Base-by-base conservation (phyloP, 2,888 invertebrate genomes). In the Meteorus colon region DNA sequence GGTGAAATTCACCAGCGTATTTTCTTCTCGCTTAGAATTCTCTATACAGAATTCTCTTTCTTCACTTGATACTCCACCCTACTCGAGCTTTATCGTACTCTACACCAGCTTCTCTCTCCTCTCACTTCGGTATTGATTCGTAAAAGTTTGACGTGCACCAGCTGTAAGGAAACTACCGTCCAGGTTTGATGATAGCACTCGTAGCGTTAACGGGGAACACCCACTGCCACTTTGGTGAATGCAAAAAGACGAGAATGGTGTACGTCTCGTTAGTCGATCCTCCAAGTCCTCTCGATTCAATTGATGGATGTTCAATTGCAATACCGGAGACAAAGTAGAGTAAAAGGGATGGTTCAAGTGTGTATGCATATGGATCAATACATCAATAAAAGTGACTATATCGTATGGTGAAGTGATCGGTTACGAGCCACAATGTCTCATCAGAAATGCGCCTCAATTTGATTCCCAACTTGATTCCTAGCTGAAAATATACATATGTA, bases 201-300 rank as follows among this genome's bases (percentile, higher is more conserved):
- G 48, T 70, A 60, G 48, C 31, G 51, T 14, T 51, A 63, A 65
- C 77, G 76, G 19, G 63, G 77, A 74, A 76, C 72, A 74, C 76
- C 81, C 75, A 80, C 79, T 80, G n/a, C 55, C n/a, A 55, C 80
- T 67, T 73, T 59, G 68, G 48, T 19, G 31, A 31, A 72, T 77
- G 67, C 67, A 76, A 74, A 67, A 73, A 75, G 59, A 62, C 77
- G 73, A 78, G 80, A 80, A 81, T 79, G 71, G 55, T n/a, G 55
- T n/a, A 78, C 67, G 77, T 80, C 79, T 81, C 81, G 80, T 81
- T 81, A 81, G 79, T 63, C 66, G 68, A 41, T 70, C 63, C 74
- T 66, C 63, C 67, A 73, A 73, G 75, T 80, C 70, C 71, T 72
- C 51, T 72, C 51, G 66, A 75, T 72, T 79, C 55, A 55, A 80